Evolutionary conservation across 2,888 invertebrate species (phyloP).

Genomic region (Apamea epomidion): DNA sequence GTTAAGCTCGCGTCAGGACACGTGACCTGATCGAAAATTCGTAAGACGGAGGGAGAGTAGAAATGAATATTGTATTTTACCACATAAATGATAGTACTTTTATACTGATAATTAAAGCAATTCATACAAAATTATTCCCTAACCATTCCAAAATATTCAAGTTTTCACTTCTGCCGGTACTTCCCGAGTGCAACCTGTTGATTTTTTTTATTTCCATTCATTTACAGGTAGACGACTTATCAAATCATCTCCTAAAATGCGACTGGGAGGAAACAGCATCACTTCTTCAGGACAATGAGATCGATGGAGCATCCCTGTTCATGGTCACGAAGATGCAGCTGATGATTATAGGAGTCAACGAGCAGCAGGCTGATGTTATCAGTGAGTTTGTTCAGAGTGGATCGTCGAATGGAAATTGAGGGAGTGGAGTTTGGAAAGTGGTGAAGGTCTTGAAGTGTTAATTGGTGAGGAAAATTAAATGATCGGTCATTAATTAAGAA

Average conservation of each 20-base stretch:
- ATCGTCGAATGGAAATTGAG: conserved; percentile 43
- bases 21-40: too few species aligned
- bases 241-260: conserved; percentile 73
- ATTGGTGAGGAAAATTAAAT: background rate
- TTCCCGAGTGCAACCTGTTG: too few species aligned
- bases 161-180: too few species aligned
- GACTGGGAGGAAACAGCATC: conserved; percentile 80
- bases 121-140: too few species aligned
- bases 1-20: too few species aligned
- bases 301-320: conserved; percentile 83
- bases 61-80: too few species aligned
- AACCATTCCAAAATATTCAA: too few species aligned
- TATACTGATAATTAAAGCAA: too few species aligned
- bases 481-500: background rate
- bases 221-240: conserved; percentile 77
- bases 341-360: conserved; percentile 79
- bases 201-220: too few species aligned
- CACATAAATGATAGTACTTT: too few species aligned
- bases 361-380: conserved; percentile 79
- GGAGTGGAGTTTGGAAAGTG: background rate
- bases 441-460: background rate
- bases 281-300: conserved; percentile 81
- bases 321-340: conserved; percentile 81
- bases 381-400: conserved; percentile 76
- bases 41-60: too few species aligned